phyloP scores from a whole-genome alignment of 2,888 invertebrate species.

The Thymelicus lineola region DNA sequence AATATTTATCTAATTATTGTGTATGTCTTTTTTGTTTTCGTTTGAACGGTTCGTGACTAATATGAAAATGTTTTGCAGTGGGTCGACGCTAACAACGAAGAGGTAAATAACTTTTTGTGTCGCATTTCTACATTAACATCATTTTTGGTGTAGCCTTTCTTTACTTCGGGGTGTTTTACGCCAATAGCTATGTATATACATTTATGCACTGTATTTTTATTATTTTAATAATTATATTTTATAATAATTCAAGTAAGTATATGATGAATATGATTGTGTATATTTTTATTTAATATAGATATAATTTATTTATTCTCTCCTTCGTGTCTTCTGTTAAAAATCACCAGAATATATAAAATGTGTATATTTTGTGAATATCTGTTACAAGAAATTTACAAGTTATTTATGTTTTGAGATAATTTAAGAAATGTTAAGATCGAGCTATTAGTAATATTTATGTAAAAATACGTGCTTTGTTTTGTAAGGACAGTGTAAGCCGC shows the following conservation, averaged over 20 bases:
- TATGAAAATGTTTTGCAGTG: conserved; percentile 85
- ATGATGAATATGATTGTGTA: too few relatives aligned
- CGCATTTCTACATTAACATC: conserved; percentile 38
- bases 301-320: too few relatives aligned
- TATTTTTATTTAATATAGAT: too few relatives aligned
- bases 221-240: neutral
- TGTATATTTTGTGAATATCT: too few relatives aligned
- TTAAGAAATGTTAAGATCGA: too few relatives aligned
- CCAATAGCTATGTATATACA: conserved; percentile 18
- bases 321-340: too few relatives aligned
- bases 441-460: too few relatives aligned
- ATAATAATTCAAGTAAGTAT: neutral
- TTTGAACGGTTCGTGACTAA: conserved; percentile 68
- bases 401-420: too few relatives aligned
- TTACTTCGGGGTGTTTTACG: conserved; percentile 33
- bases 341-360: too few relatives aligned
- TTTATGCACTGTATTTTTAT: conserved; percentile 5
- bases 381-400: too few relatives aligned
- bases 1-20: conserved; percentile 47
- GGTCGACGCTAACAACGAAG: conserved; percentile 88
- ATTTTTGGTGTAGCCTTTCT: conserved; percentile 31
- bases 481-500: too few relatives aligned
- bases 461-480: too few relatives aligned
- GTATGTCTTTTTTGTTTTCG: conserved; percentile 48
- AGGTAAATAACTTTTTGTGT: conserved; percentile 80